These are phyloP conservation scores for Dinoponera quadriceps DNA, from an alignment of 1,140 invertebrate species.

Conservation along the genomic window DNA sequence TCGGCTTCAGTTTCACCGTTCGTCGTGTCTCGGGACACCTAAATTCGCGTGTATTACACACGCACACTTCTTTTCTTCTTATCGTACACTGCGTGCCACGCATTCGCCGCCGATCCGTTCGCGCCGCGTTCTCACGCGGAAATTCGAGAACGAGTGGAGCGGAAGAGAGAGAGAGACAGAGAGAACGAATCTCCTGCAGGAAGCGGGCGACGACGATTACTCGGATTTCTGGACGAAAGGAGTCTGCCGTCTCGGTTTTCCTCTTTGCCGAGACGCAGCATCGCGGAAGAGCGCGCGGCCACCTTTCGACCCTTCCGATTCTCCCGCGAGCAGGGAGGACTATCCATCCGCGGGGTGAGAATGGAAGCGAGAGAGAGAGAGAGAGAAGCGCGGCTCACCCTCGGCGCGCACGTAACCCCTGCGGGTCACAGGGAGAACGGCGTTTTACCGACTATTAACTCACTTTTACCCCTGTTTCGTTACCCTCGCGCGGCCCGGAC, in stretches of 20 bases:
- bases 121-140: conserved; percentile 61
- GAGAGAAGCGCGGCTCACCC: conserved; percentile 51
- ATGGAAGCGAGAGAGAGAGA: conserved; percentile 29
- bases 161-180: too few species aligned
- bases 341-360: conserved; percentile 29
- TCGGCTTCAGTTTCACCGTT: background rate
- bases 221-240: conserved; percentile 78
- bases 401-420: conserved; percentile 46
- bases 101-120: background rate
- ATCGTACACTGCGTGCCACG: too few species aligned
- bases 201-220: conserved; percentile 69
- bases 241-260: conserved; percentile 72
- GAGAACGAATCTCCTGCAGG: conserved; percentile 28
- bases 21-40: background rate
- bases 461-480: conserved; percentile 84
- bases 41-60: too few species aligned
- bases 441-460: conserved; percentile 87
- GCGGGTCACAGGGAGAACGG: conserved; percentile 82
- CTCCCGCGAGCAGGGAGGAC: conserved; percentile 58
- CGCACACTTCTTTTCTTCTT: background rate
- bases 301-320: conserved; percentile 47
- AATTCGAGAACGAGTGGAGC: conserved; percentile 44
- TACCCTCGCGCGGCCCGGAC: conserved; percentile 59
- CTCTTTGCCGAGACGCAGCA: conserved; percentile 34
- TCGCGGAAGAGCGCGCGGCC: background rate